Percentiles rank a stretch among this genome's conserved stretches.
phyloP scores from a whole-genome alignment of 2,888 invertebrate genomes.

The Gnatocerus cornutus region DNA sequence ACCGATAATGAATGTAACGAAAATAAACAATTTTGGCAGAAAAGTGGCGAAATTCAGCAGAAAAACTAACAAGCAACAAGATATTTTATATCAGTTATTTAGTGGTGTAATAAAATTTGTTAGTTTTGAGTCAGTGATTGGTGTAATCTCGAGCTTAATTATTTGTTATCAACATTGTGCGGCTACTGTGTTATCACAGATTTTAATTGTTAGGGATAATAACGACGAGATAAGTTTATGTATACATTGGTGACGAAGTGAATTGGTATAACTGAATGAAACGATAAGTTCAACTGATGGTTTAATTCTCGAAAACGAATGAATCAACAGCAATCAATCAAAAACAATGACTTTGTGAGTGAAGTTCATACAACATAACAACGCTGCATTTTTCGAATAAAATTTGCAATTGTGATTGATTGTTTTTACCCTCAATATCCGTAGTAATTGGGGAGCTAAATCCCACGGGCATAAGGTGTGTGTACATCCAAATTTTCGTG shows the following conservation, averaged over 20 bases:
- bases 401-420: conserved; percentile 36
- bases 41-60: too few species aligned
- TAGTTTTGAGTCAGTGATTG: too few species aligned
- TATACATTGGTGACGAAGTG: conserved; percentile 10
- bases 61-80: too few species aligned
- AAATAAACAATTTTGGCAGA: too few species aligned
- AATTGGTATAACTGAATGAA: conserved; percentile 7
- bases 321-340: conserved; percentile 27
- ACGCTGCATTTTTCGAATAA: conserved; percentile 20
- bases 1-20: too few species aligned
- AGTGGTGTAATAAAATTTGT: too few species aligned
- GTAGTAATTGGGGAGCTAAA: conserved; percentile 5
- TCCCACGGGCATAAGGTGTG: conserved; percentile 6
- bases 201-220: conserved; percentile 24
- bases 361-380: conserved; percentile 13
- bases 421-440: conserved; percentile 11
- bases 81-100: too few species aligned
- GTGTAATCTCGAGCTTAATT: conserved; percentile 10
- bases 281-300: conserved; percentile 8
- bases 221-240: conserved; percentile 18
- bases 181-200: conserved; percentile 23
- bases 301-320: conserved; percentile 14
- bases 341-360: conserved; percentile 26
- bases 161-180: conserved; percentile 26
- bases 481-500: background rate